These are phyloP conservation scores for Temnothorax curvispinosus DNA, from an alignment of 1,140 invertebrate genomes.

Conservation along the genomic window DNA sequence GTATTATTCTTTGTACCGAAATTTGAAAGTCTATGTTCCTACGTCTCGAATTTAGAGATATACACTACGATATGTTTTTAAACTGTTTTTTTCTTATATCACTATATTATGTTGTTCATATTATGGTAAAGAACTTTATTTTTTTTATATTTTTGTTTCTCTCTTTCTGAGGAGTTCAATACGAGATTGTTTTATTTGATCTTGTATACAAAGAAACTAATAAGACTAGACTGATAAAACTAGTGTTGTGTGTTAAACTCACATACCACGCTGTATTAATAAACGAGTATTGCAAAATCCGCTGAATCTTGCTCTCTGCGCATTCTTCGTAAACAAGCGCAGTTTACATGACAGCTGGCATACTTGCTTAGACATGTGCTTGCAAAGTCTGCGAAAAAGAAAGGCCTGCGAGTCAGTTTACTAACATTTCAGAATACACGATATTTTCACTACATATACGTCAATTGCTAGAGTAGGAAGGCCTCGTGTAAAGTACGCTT, in stretches of 20 bases:
- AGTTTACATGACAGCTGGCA: not conserved
- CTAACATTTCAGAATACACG: slow-evolving; percentile 1
- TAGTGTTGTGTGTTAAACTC: slow-evolving; percentile 26
- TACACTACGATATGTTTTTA: not conserved
- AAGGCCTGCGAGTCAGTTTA: not conserved
- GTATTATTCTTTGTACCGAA: not conserved
- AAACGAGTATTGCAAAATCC: slow-evolving; percentile 42
- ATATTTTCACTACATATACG: not conserved
- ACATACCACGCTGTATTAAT: slow-evolving; percentile 51
- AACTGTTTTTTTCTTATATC: slow-evolving; percentile 21
- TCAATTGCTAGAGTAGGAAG: not conserved
- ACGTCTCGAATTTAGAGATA: slow-evolving; percentile 11
- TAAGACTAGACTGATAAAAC: slow-evolving; percentile 35
- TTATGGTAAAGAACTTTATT: slow-evolving; percentile 16
- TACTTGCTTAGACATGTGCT: not conserved
- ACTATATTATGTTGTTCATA: slow-evolving; percentile 19
- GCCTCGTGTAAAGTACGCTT: not conserved
- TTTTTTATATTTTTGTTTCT: slow-evolving; percentile 4
- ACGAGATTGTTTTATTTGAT: not conserved
- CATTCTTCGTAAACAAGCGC: not conserved
- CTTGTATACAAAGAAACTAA: slow-evolving; percentile 29
- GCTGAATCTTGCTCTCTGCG: slow-evolving; percentile 19
- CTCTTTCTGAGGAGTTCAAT: not conserved
- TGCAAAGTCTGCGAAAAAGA: not conserved
- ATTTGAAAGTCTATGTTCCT: slow-evolving; percentile 3